Evolutionary conservation across 2,888 invertebrate genomes (phyloP).

Genomic region (Epirrhoe tristata): DNA sequence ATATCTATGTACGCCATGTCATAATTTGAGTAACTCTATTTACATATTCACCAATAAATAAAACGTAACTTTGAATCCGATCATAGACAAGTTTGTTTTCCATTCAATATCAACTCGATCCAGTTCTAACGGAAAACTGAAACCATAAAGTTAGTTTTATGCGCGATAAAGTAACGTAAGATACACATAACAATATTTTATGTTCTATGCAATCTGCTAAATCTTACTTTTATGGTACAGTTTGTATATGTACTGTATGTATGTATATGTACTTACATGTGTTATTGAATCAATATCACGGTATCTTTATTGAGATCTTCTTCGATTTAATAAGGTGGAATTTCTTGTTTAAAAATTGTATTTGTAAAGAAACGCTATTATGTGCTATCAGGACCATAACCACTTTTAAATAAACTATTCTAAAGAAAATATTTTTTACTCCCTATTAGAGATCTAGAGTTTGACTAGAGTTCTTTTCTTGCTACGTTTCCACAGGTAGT

Average conservation of each 20-base stretch:
- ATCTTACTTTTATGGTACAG: slow-evolving; percentile 74
- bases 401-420: not conserved
- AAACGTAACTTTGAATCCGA: slow-evolving; percentile 21
- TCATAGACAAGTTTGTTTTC: slow-evolving; percentile 30
- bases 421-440: not conserved
- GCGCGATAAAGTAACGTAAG: slow-evolving; percentile 75
- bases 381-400: not conserved
- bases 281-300: slow-evolving; percentile 26
- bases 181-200: slow-evolving; percentile 82
- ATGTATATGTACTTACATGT: too few species aligned
- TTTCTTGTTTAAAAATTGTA: slow-evolving; percentile 26
- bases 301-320: slow-evolving; percentile 20
- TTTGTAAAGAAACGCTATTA: slow-evolving; percentile 6
- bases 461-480: too few species aligned
- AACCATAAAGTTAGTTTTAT: slow-evolving; percentile 76
- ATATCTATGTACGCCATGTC: not conserved
- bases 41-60: slow-evolving; percentile 24
- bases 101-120: slow-evolving; percentile 56
- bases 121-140: slow-evolving; percentile 65
- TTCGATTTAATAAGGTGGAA: slow-evolving; percentile 22
- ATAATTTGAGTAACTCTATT: slow-evolving; percentile 4
- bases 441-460: too few species aligned
- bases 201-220: slow-evolving; percentile 75
- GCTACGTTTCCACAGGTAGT: too few species aligned
- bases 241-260: slow-evolving; percentile 15